phyloP scores from a whole-genome alignment of 2,797 vertebrate genomes.

The Malurus splendens region DNA sequence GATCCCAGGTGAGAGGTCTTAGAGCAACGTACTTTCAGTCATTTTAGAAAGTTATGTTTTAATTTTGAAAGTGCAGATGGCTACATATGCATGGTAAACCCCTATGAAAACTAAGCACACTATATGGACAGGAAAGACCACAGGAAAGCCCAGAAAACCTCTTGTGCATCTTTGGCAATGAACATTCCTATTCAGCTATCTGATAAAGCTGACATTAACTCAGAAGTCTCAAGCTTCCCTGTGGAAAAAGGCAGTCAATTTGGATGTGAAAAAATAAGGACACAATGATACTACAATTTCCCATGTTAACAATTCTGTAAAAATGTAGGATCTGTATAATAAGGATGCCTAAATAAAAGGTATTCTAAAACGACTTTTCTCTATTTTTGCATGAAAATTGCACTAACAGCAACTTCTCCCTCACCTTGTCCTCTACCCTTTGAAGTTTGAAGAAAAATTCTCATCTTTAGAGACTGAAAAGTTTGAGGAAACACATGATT shows the following conservation, averaged over 20 bases:
- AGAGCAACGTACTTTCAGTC: background rate
- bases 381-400: background rate
- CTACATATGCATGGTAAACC: background rate
- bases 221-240: rapidly evolving
- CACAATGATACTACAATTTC: background rate
- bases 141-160: rapidly evolving
- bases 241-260: background rate
- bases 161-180: rapidly evolving
- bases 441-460: background rate
- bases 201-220: background rate
- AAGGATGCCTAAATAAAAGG: rapidly evolving
- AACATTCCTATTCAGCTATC: background rate
- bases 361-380: background rate
- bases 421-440: background rate
- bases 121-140: background rate
- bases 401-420: background rate
- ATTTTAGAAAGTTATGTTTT: background rate
- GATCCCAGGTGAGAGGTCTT: background rate
- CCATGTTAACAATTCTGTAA: background rate
- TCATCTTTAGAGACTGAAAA: background rate
- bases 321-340: background rate
- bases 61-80: background rate
- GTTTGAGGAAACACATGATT: background rate
- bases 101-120: rapidly evolving
- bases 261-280: background rate